phyloP scores from a whole-genome alignment of 1,140 invertebrate species.

The Phymastichus coffea region DNA sequence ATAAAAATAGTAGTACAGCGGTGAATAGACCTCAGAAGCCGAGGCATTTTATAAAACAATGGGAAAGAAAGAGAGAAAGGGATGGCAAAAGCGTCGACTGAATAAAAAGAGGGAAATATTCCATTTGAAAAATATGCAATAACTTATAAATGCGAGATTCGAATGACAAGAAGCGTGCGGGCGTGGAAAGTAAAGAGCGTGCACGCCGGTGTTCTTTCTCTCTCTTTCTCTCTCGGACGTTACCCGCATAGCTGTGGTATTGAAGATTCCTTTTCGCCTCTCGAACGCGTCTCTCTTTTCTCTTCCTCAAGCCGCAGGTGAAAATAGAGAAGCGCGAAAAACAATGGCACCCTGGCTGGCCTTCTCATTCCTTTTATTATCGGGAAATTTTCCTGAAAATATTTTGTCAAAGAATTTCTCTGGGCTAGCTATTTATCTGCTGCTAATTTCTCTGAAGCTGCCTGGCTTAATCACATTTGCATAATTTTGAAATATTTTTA shows the following conservation, averaged over 20 bases:
- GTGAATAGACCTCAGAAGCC: too few relatives aligned
- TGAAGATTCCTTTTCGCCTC: constrained; percentile 39
- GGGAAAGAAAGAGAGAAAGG: neutral
- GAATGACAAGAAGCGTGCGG: neutral
- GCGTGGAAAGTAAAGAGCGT: too few relatives aligned
- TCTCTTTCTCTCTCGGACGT: neutral
- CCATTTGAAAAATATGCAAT: constrained; percentile 28
- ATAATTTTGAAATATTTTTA: constrained; percentile 55
- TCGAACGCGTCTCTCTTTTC: neutral
- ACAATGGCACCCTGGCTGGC: neutral
- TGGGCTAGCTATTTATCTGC: neutral
- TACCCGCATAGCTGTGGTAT: constrained; percentile 38
- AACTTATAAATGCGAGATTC: constrained; percentile 34
- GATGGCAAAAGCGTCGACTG: neutral
- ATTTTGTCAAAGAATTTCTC: constrained; percentile 21
- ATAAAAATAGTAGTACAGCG: too few relatives aligned
- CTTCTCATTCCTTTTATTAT: constrained; percentile 17
- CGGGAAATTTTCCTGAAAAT: constrained; percentile 26
- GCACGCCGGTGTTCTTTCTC: too few relatives aligned
- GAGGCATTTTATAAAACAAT: neutral
- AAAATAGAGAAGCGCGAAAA: neutral
- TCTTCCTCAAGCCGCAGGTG: neutral
- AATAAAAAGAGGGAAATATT: constrained; percentile 16
- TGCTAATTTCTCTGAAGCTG: neutral
- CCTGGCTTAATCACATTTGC: constrained; percentile 47